Base-by-base conservation (phyloP, 2,797 vertebrate species). In the Leptodon cayanensis region DNA sequence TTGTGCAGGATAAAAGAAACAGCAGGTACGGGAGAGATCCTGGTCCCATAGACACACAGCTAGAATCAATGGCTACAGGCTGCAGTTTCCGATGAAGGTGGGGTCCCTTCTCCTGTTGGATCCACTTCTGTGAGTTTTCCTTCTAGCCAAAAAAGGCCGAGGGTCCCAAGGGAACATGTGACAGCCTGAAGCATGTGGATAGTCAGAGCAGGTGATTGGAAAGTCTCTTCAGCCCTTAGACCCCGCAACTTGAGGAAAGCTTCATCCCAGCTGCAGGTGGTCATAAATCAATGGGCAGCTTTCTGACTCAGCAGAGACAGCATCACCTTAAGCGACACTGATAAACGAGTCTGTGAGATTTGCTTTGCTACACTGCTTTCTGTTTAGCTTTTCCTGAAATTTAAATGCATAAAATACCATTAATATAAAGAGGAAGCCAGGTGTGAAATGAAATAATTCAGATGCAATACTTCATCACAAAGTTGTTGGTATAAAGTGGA, bases 361-460 rank as follows among this genome's bases (percentile, higher is more conserved):
- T 73, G 67, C 63, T 93, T 91, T 83, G 88, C 92, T 65, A 11
- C 0, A 1, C 46, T 74, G 59, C 50, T 52, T 91, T 93, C 74
- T 89, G 42, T 58, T 95, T 79, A 79, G 85, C 61, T 88, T 70
- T 44, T 61, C 40, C 65, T 28, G 57, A 70, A 83, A 93, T 93
- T 70, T 91, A 85, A 97, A 89, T 90, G 55, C 74, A 78, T 49
- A 69, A 90, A 93, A 82, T 55, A 59, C 42, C 16, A 21, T 29
- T 74, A 91, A 83, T 61, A 87, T 5, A 83, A 89, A 80, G 61
- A 74, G 50, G 65, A 90, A 93, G 52, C 22, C 74, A 65, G 50
- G 71, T 79, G 31, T 89, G 89, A 95, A 91, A 94, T 96, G 24
- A 83, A 95, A 83, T 65, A 73, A 89, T 91, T 94, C 87, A 67